Evolutionary conservation across 1,140 invertebrate genomes (phyloP), one percentile per base, ranked within the genome.

Genomic region (Pseudomyrmex sp.): DNA sequence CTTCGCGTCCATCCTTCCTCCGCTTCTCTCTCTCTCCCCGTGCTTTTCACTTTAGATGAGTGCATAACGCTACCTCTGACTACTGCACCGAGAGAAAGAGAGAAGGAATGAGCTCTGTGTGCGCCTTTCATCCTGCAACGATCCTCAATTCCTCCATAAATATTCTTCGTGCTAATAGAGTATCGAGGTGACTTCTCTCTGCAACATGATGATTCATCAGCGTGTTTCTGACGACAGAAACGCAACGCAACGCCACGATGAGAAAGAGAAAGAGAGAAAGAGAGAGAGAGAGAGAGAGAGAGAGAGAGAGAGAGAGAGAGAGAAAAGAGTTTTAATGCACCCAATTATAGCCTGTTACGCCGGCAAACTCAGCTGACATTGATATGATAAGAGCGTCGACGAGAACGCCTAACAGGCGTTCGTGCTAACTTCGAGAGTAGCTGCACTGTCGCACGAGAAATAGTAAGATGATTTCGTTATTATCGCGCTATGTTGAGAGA

Each of bases 301-400:
- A 26, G 2, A 26, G 26, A 26, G 2, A 35, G 5, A 35, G 0
- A 35, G 35, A 35, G 0, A 35, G 35, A 35, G 5, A 35, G 35
- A 35, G 35, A 35, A 5, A 35, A 5, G 4, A 35, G 35, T 35
- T 35, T 35, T 68, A 77, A 77, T 77, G 62, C 26, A 68, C 18
- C 50, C n/a, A 56, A 44, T 76, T 62, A 35, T 46, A 35, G 35
- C 35, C 58, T 26, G 58, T 50, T 74, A 61, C 72, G 46, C 26
- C 35, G 15, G 12, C 50, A 56, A 66, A 56, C 61, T n/a, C 26
- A 77, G 50, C 56, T 68, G 75, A 68, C 75, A 77, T 35, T n/a
- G n/a, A 68, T 68, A 54, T 77, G 62, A 77, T 68, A 77, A 77
- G 63, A 26, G 62, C 18, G 50, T 54, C 74, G 62, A 77, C 50